phyloP scores from a whole-genome alignment of 2,888 invertebrate genomes.

The Tipula vernalis region DNA sequence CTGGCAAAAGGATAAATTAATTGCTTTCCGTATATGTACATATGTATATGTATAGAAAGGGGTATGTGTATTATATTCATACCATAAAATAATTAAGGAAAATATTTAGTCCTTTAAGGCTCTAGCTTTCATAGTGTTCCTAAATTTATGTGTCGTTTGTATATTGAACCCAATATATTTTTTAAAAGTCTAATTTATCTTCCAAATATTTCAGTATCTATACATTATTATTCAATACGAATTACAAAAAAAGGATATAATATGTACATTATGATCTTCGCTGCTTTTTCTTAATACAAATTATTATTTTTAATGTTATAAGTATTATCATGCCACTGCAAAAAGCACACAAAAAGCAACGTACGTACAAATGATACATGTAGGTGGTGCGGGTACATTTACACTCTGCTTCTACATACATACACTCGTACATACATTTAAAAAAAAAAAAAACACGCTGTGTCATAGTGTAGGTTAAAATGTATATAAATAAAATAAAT shows the following conservation, averaged over 20 bases:
- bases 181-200: neutral
- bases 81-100: neutral
- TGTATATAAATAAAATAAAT: slow-evolving; percentile 4
- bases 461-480: slow-evolving; percentile 4
- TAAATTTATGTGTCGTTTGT: neutral
- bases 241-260: neutral
- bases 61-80: neutral
- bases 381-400: neutral
- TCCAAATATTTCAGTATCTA: neutral
- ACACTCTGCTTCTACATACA: neutral
- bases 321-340: neutral
- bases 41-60: neutral
- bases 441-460: neutral
- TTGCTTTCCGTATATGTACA: neutral
- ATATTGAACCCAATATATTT: neutral
- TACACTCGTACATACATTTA: neutral
- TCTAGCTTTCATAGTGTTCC: neutral
- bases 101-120: neutral
- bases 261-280: neutral
- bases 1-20: neutral
- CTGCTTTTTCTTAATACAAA: neutral
- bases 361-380: neutral
- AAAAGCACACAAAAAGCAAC: neutral
- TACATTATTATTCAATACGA: neutral
- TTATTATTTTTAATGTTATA: neutral